Evolutionary conservation across 2,797 vertebrate species (phyloP), one percentile per base, ranked within the genome.

Genomic region (Enteromius thamalakanensis): DNA sequence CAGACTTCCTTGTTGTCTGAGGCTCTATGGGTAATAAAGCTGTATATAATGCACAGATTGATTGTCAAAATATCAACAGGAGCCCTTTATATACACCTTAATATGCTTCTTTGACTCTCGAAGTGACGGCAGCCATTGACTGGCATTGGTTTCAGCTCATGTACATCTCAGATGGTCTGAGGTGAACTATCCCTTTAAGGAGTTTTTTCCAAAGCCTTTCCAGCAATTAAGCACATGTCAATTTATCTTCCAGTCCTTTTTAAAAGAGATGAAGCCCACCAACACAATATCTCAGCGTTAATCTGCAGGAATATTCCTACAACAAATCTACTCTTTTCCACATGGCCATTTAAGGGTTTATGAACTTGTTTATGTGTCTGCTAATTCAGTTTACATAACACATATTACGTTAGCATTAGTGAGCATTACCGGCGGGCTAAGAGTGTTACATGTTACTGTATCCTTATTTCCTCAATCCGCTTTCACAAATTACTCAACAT

Each of bases 181-280:
- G 58, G 12, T 62, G 58, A 62, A 62, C 23, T 64, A 64, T 32
- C 60, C 60, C 29, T 17, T 84, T 84, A 85, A 79, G 84, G 80
- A 79, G 82, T n/a, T 79, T 79, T 85, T 85, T 76, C 68, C 70
- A 58, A 55, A 90, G 29, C 62, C 72, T 32, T 85, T 79, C 47
- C 65, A 87, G 58, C 85, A 78, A 83, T 82, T 62, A 89, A 84
- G 79, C 37, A 17, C 53, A 79, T 60, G 84, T 81, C 84, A 77
- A 81, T 90, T 86, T 88, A 74, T 86, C 79, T 80, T 83, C 82
- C 77, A 21, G 84, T 29, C 49, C 77, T 82, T 81, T 87, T 81
- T 80, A 82, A 58, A 32, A 47, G 37, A 58, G 60, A 26, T 67
- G 75, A 62, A 68, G 45, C 23, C 65, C 74, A 71, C 74, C 40